Evolutionary conservation across 2,113 vertebrate species (phyloP).

Genomic region (Carassius carassius): DNA sequence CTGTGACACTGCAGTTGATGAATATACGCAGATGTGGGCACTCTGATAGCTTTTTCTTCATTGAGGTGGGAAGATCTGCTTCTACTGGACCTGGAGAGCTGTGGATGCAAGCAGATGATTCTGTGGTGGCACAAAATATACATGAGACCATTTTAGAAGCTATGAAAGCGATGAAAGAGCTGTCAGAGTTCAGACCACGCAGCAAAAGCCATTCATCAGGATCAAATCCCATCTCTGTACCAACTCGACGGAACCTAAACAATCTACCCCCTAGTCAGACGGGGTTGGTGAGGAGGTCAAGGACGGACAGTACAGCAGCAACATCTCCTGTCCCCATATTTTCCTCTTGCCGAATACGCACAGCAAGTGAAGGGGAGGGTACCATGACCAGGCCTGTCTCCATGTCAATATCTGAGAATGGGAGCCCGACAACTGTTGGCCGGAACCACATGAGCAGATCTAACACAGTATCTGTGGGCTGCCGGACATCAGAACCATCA

Average conservation of each 20-base stretch:
- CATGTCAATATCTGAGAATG: slow-evolving; percentile 64
- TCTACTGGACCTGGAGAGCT: slow-evolving; percentile 94
- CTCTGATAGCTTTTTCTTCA: slow-evolving; percentile 68
- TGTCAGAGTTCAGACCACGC: slow-evolving; percentile 92
- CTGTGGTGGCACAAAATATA: slow-evolving; percentile 29
- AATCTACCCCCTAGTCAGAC: slow-evolving; percentile 84
- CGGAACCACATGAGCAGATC: slow-evolving; percentile 84
- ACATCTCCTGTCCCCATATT: slow-evolving; percentile 77
- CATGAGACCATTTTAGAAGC: slow-evolving; percentile 77
- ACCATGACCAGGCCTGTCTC: slow-evolving; percentile 80
- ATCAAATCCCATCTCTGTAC: slow-evolving; percentile 81
- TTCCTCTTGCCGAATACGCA: slow-evolving; percentile 81
- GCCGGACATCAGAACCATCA: slow-evolving; percentile 64
- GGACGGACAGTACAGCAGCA: slow-evolving; percentile 82
- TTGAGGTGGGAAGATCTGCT: slow-evolving; percentile 94
- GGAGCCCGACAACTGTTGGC: slow-evolving; percentile 83
- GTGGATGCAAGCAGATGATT: slow-evolving; percentile 98
- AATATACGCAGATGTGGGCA: slow-evolving; percentile 96
- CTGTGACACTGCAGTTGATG: slow-evolving; percentile 94
- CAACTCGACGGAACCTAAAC: slow-evolving; percentile 77
- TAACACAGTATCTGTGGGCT: slow-evolving; percentile 78
- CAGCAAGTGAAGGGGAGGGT: slow-evolving; percentile 84
- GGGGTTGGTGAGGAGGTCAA: slow-evolving; percentile 79
- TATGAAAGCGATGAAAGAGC: slow-evolving; percentile 97
- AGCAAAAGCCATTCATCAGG: slow-evolving; percentile 96